A percentile compares a stretch with the other conserved stretches of the same genome.
phyloP scores from a whole-genome alignment of 1,140 invertebrate genomes.

The Euglossa dilemma region DNA sequence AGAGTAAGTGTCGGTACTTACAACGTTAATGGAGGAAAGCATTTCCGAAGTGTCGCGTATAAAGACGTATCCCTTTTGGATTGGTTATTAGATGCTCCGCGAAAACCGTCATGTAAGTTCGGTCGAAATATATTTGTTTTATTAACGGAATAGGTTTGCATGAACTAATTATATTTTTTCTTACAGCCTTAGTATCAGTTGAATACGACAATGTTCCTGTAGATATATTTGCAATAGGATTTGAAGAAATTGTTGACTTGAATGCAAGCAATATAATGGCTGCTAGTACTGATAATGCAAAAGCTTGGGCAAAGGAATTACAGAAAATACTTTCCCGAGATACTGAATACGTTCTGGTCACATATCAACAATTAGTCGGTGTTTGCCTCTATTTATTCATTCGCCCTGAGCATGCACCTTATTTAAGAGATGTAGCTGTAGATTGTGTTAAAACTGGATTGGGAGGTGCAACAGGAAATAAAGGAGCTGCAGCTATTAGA shows the following conservation, averaged over 20 bases:
- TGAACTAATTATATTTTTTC: slow-evolving; percentile 27
- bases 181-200: slow-evolving; percentile 84
- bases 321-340: slow-evolving; percentile 95
- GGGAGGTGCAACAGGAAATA: slow-evolving; percentile 97
- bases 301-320: slow-evolving; percentile 97
- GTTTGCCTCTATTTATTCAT: slow-evolving; percentile 98
- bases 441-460: slow-evolving; percentile 99
- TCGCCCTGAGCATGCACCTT: slow-evolving; percentile 92
- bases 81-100: slow-evolving; percentile 94
- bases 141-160: background rate
- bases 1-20: slow-evolving; percentile 97
- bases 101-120: slow-evolving; percentile 80
- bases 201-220: slow-evolving; percentile 86
- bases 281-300: slow-evolving; percentile 97
- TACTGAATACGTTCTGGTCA: slow-evolving; percentile 94
- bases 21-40: slow-evolving; percentile 99
- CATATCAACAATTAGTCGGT: slow-evolving; percentile 98
- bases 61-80: slow-evolving; percentile 96
- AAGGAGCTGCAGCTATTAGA: slow-evolving; percentile 97
- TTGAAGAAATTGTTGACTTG: slow-evolving; percentile 99
- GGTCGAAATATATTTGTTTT: background rate
- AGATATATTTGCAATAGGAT: slow-evolving; percentile 98
- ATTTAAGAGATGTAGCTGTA: slow-evolving; percentile 95
- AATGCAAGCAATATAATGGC: slow-evolving; percentile 99
- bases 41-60: slow-evolving; percentile 98